Evolutionary conservation across 2,888 invertebrate species (phyloP), one percentile per base, ranked within the genome.

Genomic region (Amphipoea lucens): DNA sequence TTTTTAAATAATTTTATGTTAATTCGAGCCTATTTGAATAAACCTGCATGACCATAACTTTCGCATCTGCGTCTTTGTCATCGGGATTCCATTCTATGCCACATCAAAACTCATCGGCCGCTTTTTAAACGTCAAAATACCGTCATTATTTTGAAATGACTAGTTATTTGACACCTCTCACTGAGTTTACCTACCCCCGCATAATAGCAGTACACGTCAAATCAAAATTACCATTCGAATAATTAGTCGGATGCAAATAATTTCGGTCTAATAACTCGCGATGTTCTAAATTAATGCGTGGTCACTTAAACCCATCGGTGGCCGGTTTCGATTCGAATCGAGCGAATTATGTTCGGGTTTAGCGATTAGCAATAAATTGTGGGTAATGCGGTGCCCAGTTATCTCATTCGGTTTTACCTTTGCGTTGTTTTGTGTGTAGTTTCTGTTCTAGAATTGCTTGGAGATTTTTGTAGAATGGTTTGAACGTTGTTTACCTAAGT

Each of bases 291-390:
- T 77, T 82, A 88, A 69, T 82, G 74, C 54, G 81, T 81, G 89
- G 89, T 82, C 84, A 82, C 87, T 89, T 84, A 76, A 85, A 84
- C 79, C 76, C 68, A 73, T 86, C 82, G 72, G 82, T 82, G 89
- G 89, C 79, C 54, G 60, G 74, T 62, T 78, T 77, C 78, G 72
- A 82, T 87, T 78, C 66, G 78, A 66, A 83, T 82, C 79, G 71
- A 79, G 60, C 76, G 76, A 89, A 81, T 88, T 88, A 88, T 88
- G 88, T 88, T 89, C 75, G 74, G 88, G 86, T 88, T 87, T 82
- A 77, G 88, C 88, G 89, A 88, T 88, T 88, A 89, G 86, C 84
- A 78, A 88, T 88, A 88, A 88, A 88, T 82, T 86, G 86, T 79
- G 86, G 88, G 71, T 69, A 62, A 48, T 84, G 89, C 65, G 89